Conservation (phyloP, 2,797 vertebrate genomes). For the Gorsachius magnificus region DNA sequence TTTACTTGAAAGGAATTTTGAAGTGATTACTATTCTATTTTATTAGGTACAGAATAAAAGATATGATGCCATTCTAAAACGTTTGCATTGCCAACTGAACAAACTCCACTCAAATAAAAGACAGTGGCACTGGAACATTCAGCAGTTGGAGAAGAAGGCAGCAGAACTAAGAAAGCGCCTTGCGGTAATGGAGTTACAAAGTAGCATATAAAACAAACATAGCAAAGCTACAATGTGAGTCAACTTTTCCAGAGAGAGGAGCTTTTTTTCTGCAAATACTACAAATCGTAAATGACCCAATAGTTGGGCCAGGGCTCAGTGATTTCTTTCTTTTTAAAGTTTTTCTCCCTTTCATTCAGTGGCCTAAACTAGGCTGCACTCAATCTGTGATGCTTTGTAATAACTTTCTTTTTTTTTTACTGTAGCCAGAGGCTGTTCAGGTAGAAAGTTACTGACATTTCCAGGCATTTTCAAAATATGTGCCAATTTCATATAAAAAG, state of each 20-base stretch:
- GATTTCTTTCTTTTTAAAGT: neutral
- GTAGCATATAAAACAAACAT: neutral
- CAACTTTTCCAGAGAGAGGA: neutral
- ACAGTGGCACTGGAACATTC: conserved; percentile 80
- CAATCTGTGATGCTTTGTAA: neutral
- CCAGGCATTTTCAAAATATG: neutral
- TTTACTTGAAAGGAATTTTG: neutral
- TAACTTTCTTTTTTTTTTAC: neutral
- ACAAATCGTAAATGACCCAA: neutral
- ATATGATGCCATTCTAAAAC: conserved; percentile 86
- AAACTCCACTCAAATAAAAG: conserved; percentile 80
- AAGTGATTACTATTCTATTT: neutral
- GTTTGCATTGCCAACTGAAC: conserved; percentile 86
- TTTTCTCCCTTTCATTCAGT: neutral
- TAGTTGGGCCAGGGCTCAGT: neutral
- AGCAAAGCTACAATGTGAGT: neutral
- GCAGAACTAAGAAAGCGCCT: conserved; percentile 76
- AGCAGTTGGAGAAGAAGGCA: conserved; percentile 80
- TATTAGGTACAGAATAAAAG: conserved; percentile 88
- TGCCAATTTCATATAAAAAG: neutral
- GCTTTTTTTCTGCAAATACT: neutral
- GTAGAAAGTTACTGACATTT: neutral
- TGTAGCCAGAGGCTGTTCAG: neutral
- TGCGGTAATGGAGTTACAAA: conserved; percentile 1
- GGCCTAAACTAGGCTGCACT: neutral